These are phyloP conservation scores for Leptestheria dahalacensis DNA, from an alignment of 1,140 invertebrate species.

Conservation along the genomic window DNA sequence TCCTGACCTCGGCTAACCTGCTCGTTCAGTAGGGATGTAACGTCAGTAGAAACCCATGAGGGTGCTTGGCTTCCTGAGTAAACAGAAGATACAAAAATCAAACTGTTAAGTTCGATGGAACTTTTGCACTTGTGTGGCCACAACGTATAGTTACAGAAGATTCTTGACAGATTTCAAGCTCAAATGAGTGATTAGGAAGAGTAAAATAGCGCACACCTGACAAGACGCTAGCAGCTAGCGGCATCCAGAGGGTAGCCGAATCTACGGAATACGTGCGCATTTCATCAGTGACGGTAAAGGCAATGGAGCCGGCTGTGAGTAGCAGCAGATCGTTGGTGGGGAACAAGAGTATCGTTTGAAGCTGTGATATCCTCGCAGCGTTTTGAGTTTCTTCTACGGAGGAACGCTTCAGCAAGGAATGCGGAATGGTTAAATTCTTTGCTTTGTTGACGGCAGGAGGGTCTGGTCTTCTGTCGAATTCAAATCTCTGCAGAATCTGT, in stretches of 20 bases:
- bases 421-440: constrained; percentile 36
- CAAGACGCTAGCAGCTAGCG: too few relatives aligned
- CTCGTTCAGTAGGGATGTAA: background rate
- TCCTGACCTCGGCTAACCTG: background rate
- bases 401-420: constrained; percentile 30
- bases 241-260: constrained; percentile 10
- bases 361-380: background rate
- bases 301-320: background rate
- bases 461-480: constrained; percentile 51
- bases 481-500: constrained; percentile 59
- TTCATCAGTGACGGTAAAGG: constrained; percentile 10
- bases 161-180: background rate
- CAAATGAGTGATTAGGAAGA: background rate
- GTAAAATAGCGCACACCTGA: background rate
- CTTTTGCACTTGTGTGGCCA: background rate
- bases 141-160: background rate
- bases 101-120: background rate
- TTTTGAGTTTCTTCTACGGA: background rate
- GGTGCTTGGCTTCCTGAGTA: background rate
- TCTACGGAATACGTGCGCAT: background rate
- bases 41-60: background rate
- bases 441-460: constrained; percentile 26
- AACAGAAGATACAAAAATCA: too few relatives aligned
- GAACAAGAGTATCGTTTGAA: background rate
- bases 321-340: background rate